A percentile compares a stretch with the other conserved stretches of the same genome.
Evolutionary conservation across 2,888 invertebrate species (phyloP).

Genomic region (Petrolisthes manimaculis): DNA sequence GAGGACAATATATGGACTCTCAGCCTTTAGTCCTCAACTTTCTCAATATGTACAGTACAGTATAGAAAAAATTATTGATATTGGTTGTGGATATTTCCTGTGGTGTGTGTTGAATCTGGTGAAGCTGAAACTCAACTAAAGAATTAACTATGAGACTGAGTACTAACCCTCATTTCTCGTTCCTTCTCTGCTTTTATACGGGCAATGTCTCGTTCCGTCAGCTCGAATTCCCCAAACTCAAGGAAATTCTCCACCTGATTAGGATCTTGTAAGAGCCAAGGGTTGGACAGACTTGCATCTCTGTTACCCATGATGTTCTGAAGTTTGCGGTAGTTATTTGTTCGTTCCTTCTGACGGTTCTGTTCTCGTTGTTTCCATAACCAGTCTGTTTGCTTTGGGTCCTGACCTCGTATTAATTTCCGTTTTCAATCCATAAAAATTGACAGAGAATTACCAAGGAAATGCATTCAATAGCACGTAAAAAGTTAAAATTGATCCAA

Average conservation of each 20-base stretch:
- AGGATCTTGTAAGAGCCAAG: conserved; percentile 39
- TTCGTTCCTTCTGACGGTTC: conserved; percentile 81
- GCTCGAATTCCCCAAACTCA: conserved; percentile 65
- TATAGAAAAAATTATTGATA: background rate
- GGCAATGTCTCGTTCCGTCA: conserved; percentile 63
- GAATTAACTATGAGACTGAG: background rate
- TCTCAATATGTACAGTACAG: background rate
- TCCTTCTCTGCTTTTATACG: conserved; percentile 61
- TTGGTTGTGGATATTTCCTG: background rate
- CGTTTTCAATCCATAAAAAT: background rate
- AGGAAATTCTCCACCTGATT: conserved; percentile 66
- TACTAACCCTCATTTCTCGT: conserved; percentile 64
- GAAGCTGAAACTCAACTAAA: background rate
- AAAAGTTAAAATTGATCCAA: too few species aligned
- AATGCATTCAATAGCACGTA: too few species aligned
- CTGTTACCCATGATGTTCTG: conserved; percentile 34
- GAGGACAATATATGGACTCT: background rate
- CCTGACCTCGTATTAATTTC: conserved; percentile 71
- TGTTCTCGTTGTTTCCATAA: conserved; percentile 88
- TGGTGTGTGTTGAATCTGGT: background rate
- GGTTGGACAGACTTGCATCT: background rate
- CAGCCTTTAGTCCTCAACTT: background rate
- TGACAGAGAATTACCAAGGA: too few species aligned
- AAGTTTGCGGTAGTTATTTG: conserved; percentile 65
- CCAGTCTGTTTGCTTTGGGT: conserved; percentile 91